A percentile compares a stretch with the other conserved stretches of the same genome.
Evolutionary conservation across 2,113 vertebrate genomes (phyloP).

Genomic region (Oryzias curvinotus): DNA sequence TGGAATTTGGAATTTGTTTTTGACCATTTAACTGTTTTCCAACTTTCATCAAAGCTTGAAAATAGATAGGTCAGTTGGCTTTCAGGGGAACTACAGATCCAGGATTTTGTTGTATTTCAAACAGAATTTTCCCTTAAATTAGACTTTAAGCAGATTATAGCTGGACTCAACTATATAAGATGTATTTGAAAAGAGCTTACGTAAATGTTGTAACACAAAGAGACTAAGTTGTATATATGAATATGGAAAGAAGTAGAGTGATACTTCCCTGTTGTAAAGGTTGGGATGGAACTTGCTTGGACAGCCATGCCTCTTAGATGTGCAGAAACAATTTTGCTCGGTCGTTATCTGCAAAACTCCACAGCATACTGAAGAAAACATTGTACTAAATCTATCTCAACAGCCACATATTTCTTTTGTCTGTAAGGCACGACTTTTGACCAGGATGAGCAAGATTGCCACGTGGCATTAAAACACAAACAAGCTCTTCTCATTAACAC

Average conservation of each 20-base stretch:
- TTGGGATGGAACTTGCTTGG: neutral
- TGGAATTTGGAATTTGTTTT: constrained; percentile 15
- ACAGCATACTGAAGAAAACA: neutral
- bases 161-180: constrained; percentile 46
- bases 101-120: neutral
- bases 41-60: neutral
- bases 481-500: neutral
- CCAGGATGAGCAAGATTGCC: neutral
- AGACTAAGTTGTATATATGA: constrained; percentile 35
- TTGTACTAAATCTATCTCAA: neutral
- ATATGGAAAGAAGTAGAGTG: constrained; percentile 34
- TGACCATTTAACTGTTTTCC: constrained; percentile 15
- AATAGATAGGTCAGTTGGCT: neutral
- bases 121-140: constrained; percentile 18
- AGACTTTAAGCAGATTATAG: constrained; percentile 23
- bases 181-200: constrained; percentile 45
- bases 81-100: neutral
- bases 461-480: neutral
- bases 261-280: constrained; percentile 48
- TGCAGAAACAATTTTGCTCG: neutral
- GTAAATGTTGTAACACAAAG: constrained; percentile 36
- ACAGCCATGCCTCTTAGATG: neutral
- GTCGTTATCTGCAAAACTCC: neutral
- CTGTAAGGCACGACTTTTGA: neutral
- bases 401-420: neutral